phyloP scores from a whole-genome alignment of 2,888 invertebrate species.

The Siphonodentalium dalli region DNA sequence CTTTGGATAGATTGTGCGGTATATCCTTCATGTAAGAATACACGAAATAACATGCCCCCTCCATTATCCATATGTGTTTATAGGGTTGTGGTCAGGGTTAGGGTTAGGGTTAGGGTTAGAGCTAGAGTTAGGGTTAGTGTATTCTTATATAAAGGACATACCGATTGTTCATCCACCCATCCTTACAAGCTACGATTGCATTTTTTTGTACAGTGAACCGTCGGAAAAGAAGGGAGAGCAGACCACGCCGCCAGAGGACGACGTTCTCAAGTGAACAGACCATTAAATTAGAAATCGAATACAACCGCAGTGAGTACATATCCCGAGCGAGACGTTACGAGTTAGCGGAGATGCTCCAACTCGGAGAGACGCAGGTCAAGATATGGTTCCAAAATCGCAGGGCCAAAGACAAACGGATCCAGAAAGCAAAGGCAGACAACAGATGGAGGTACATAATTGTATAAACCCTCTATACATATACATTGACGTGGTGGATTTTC shows the following conservation, averaged over 20 bases:
- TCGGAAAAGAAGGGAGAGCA: conserved; percentile 80
- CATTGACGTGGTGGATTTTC: no score
- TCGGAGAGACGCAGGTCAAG: conserved; percentile 84
- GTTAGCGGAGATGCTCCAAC: conserved; percentile 74
- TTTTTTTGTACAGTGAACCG: conserved; percentile 75
- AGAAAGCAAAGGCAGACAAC: conserved; percentile 93
- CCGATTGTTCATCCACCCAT: no score
- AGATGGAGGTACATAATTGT: conserved; percentile 94
- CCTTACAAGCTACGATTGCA: no score
- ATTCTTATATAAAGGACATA: no score
- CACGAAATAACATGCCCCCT: no score
- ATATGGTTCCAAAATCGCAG: conserved; percentile 95
- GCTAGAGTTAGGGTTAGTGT: no score
- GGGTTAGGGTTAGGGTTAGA: no score
- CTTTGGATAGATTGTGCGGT: no score
- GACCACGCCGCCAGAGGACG: conserved; percentile 88
- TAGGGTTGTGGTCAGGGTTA: no score
- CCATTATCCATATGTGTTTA: no score
- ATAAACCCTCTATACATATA: no score
- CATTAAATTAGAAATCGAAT: conserved; percentile 86
- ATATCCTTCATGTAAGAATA: no score
- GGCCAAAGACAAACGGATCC: conserved; percentile 94
- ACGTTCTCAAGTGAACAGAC: conserved; percentile 96
- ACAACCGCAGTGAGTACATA: conserved; percentile 90
- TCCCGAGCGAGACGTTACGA: conserved; percentile 84